phyloP scores from a whole-genome alignment of 2,888 invertebrate genomes.

The Drosophila kuntzei region DNA sequence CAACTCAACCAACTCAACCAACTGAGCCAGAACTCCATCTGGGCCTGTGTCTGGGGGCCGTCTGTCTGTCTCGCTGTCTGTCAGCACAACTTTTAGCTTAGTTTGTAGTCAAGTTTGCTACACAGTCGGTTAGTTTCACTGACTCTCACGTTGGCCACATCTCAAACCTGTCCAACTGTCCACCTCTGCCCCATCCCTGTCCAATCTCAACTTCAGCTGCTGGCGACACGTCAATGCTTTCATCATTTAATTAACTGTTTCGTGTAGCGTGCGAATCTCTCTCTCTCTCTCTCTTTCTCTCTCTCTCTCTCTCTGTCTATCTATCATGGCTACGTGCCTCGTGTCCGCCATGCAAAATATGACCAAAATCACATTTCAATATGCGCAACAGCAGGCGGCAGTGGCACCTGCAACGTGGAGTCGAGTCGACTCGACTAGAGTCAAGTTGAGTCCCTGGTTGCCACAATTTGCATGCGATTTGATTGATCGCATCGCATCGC shows the following conservation, averaged over 20 bases:
- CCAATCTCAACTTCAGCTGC: constrained; percentile 6
- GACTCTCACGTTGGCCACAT: constrained; percentile 25
- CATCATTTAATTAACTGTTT: constrained; percentile 82
- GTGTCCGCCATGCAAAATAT: constrained; percentile 50
- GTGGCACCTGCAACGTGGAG: constrained; percentile 1
- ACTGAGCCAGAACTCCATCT: neutral
- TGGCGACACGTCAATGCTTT: constrained; percentile 77
- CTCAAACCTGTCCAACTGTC: constrained; percentile 8
- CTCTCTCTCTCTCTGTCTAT: constrained; percentile 5
- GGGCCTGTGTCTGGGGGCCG: constrained; percentile 5
- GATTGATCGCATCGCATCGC: constrained; percentile 66
- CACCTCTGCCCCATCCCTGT: neutral
- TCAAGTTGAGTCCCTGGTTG: constrained; percentile 29
- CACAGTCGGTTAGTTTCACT: constrained; percentile 35
- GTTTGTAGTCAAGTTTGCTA: constrained; percentile 34
- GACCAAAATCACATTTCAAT: constrained; percentile 64
- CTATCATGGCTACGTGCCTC: constrained; percentile 22
- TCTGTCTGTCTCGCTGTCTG: constrained; percentile 17
- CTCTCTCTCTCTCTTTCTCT: neutral
- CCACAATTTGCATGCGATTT: constrained; percentile 69
- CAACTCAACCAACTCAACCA: constrained; percentile 27
- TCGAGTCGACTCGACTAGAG: neutral
- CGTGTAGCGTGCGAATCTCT: constrained; percentile 47
- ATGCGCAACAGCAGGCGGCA: constrained; percentile 37
- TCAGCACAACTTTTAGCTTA: constrained; percentile 39